A percentile compares a stretch with the other conserved stretches of the same genome.
phyloP scores from a whole-genome alignment of 2,113 vertebrate species.

The Hepsetus odoe region DNA sequence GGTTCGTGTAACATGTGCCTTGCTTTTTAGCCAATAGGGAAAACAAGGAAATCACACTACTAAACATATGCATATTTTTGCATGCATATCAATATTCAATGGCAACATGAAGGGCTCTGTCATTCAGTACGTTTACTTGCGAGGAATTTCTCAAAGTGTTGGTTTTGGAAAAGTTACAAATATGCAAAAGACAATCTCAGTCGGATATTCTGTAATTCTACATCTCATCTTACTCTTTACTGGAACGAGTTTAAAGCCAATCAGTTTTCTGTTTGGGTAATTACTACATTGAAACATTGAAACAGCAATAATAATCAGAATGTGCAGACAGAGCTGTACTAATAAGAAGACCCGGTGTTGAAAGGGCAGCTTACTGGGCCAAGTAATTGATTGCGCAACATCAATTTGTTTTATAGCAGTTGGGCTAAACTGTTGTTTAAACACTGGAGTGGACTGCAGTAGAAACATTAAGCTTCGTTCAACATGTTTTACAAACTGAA shows the following conservation, averaged over 20 bases:
- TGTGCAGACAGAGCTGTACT: not conserved
- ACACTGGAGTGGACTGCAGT: not conserved
- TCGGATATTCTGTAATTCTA: too few relatives aligned
- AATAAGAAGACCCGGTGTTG: not conserved
- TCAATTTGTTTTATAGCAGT: conserved; percentile 3
- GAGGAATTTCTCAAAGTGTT: too few relatives aligned
- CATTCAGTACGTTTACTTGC: too few relatives aligned
- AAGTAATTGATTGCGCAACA: conserved; percentile 7
- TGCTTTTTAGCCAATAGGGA: not conserved
- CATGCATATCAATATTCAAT: not conserved
- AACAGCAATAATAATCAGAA: not conserved
- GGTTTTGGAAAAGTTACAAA: too few relatives aligned
- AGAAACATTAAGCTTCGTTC: not conserved
- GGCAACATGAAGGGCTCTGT: too few relatives aligned
- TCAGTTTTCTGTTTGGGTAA: conserved; percentile 4
- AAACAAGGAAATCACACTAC: not conserved
- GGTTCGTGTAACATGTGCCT: not conserved
- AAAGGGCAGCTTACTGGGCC: not conserved
- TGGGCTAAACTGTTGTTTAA: not conserved
- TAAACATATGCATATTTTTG: not conserved
- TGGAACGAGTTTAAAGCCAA: too few relatives aligned
- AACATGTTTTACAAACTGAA: not conserved
- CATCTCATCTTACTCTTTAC: too few relatives aligned
- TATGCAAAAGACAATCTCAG: too few relatives aligned
- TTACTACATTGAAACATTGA: not conserved